phyloP scores from a whole-genome alignment of 2,113 vertebrate genomes.

The Polyodon spathula region DNA sequence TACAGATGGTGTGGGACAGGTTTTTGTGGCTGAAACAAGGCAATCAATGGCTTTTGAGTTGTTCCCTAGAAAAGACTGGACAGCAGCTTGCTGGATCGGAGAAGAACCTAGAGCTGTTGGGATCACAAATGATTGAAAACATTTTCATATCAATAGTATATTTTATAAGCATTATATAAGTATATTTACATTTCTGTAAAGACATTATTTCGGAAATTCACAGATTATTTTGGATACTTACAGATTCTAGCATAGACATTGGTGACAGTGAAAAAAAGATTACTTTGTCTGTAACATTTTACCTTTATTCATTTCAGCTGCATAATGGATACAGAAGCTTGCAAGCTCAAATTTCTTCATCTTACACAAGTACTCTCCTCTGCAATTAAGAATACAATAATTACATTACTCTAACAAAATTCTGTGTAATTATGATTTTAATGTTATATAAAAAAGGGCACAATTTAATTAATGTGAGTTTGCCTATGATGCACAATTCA shows the following conservation, averaged over 20 bases:
- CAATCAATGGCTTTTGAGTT: conserved; percentile 45
- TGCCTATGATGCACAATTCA: too few relatives aligned
- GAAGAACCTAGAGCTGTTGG: conserved; percentile 41
- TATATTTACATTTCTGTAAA: not conserved
- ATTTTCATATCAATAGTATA: conserved; percentile 1
- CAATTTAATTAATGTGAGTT: too few relatives aligned
- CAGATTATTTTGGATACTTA: not conserved
- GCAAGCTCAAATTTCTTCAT: conserved; percentile 56
- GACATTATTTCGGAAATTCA: not conserved
- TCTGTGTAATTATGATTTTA: too few relatives aligned
- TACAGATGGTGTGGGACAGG: conserved; percentile 27
- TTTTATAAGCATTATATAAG: not conserved
- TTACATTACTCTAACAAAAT: too few relatives aligned
- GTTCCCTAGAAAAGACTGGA: conserved; percentile 56
- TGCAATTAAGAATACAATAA: conserved; percentile 21
- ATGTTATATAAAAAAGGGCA: too few relatives aligned
- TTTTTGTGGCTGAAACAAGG: conserved; percentile 10
- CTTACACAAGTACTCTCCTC: conserved; percentile 59
- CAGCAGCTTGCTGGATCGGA: conserved; percentile 45
- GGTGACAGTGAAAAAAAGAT: not conserved
- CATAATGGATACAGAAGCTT: conserved; percentile 54
- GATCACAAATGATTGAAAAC: not conserved
- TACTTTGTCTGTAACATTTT: conserved; percentile 14
- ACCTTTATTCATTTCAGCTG: conserved; percentile 60
- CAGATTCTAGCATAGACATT: not conserved